Evolutionary conservation across 64 coral and sea anemone genomes (phyloP).

Genomic region (Montipora cactus): DNA sequence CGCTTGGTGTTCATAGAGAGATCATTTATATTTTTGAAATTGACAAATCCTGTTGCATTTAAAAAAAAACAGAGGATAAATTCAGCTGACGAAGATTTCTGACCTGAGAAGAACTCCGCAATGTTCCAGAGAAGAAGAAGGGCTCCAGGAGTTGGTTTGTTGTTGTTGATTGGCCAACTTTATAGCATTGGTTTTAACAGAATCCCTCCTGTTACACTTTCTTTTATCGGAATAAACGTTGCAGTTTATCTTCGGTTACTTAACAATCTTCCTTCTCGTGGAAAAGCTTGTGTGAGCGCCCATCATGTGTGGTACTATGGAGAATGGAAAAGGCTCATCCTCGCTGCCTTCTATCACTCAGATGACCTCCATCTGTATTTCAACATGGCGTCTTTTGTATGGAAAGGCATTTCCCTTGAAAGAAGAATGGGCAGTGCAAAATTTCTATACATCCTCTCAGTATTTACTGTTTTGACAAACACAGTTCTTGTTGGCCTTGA

Average conservation of each 20-base stretch:
- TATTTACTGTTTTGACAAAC: conserved; percentile 86
- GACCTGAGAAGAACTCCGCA: background rate
- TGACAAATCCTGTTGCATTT: background rate
- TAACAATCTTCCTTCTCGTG: conserved; percentile 65
- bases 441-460: conserved; percentile 81
- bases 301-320: conserved; percentile 91
- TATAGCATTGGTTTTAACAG: conserved; percentile 89
- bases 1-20: background rate
- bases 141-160: conserved; percentile 75
- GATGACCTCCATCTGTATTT: conserved; percentile 99
- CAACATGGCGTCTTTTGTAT: conserved; percentile 98
- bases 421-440: conserved; percentile 72
- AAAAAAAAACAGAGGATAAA: too few relatives aligned
- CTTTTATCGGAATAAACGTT: conserved; percentile 88
- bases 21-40: background rate
- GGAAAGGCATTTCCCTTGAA: conserved; percentile 95
- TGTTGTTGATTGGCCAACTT: conserved; percentile 81
- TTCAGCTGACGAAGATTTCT: background rate
- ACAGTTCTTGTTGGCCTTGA: conserved; percentile 80
- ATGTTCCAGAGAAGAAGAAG: conserved; percentile 87
- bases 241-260: conserved; percentile 88
- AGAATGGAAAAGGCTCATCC: conserved; percentile 90
- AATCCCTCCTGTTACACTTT: conserved; percentile 92
- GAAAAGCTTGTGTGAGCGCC: conserved; percentile 93
- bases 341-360: conserved; percentile 89